Conservation (phyloP, 1,140 invertebrate species). For the Neodiprion pinetum region DNA sequence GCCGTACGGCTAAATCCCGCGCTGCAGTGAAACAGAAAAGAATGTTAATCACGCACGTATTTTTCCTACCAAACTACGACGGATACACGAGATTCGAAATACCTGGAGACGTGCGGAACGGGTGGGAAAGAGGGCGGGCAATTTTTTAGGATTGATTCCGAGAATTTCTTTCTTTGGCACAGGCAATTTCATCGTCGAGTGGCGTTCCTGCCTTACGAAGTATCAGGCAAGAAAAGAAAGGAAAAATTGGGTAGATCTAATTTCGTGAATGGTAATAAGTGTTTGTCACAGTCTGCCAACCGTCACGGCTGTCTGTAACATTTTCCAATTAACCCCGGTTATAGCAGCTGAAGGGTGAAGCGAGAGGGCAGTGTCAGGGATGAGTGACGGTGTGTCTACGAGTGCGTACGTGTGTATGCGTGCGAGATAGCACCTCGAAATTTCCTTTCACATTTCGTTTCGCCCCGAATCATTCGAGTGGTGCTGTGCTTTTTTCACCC, state of each 20-base stretch:
- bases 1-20: too few species aligned
- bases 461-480: background rate
- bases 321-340: constrained; percentile 4
- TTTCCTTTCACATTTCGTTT: background rate
- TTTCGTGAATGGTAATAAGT: constrained; percentile 5
- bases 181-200: constrained; percentile 5
- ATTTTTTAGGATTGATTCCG: background rate
- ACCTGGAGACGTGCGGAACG: too few species aligned
- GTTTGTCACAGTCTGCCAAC: constrained; percentile 5
- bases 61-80: too few species aligned
- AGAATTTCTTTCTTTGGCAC: constrained; percentile 3
- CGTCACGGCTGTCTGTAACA: constrained; percentile 4
- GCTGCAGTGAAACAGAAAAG: too few species aligned
- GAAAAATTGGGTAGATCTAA: background rate
- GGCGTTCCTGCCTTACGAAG: background rate
- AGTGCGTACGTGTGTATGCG: too few species aligned
- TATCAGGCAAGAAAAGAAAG: background rate
- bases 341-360: constrained; percentile 2
- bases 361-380: background rate
- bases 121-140: background rate
- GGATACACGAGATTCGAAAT: too few species aligned
- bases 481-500: background rate
- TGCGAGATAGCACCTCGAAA: background rate
- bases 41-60: too few species aligned
- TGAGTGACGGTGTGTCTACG: background rate